Evolutionary conservation across 2,888 invertebrate species (phyloP).

Genomic region (Eupithecia vulgata): DNA sequence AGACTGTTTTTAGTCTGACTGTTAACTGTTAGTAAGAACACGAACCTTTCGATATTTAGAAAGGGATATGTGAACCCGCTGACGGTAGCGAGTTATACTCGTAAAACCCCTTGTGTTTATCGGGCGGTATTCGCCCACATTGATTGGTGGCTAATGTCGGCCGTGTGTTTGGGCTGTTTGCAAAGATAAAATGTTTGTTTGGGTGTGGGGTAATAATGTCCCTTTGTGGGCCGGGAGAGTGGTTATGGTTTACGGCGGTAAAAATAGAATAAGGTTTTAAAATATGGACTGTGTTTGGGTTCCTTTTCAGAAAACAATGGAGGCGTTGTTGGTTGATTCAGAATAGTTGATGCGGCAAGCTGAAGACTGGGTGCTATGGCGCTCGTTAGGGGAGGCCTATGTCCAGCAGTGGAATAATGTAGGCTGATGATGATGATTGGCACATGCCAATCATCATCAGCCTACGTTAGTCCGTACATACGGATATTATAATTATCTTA

Average conservation of each 20-base stretch:
- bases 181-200: conserved; percentile 45
- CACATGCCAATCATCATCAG: too few relatives aligned
- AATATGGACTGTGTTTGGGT: neutral
- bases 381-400: too few relatives aligned
- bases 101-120: neutral
- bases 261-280: neutral
- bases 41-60: neutral
- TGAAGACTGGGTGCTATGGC: too few relatives aligned
- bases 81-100: neutral
- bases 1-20: too few relatives aligned
- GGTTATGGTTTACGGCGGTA: neutral
- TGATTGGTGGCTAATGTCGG: conserved; percentile 49
- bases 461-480: too few relatives aligned
- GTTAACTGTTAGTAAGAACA: too few relatives aligned
- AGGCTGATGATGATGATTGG: too few relatives aligned
- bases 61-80: neutral
- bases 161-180: conserved; percentile 44
- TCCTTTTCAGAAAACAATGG: neutral
- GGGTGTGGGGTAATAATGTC: conserved; percentile 36
- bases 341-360: too few relatives aligned
- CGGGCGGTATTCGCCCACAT: conserved; percentile 29
- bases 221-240: conserved; percentile 3
- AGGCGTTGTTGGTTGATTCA: too few relatives aligned
- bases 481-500: too few relatives aligned
- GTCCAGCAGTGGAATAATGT: too few relatives aligned